Base-by-base conservation (phyloP, 2,113 vertebrate species). In the Edolisoma coerulescens region DNA sequence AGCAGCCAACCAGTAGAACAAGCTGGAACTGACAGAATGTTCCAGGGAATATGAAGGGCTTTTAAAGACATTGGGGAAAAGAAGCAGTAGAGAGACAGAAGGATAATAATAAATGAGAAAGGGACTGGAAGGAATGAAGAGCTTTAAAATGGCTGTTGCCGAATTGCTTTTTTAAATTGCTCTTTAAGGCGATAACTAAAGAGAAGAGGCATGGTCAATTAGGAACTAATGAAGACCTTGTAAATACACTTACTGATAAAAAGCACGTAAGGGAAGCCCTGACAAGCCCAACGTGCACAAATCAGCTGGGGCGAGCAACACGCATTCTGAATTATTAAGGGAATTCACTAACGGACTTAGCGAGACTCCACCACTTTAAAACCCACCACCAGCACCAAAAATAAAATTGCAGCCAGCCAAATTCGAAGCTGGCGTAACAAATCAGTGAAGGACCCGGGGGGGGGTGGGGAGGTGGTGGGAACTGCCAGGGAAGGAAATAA, bases 221-320 rank as follows among this genome's bases (percentile, higher is more conserved):
- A 97, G 95, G 96, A 94, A 96, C 95, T 97, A 97, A 97, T 97
- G 97, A 97, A 97, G 97, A 95, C 95, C 95, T 96, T 97, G 97
- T 97, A 97, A 97, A 97, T 97, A 97, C 87, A 94, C 92, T 97
- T 96, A 94, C 96, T 94, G 97, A 96, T 97, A 97, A 97, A 97
- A 97, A 89, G 79, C 91, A 97, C 59, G 49, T 94, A 94, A 84
- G 95, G 92, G 97, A 96, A 87, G 1, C 52, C 95, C 92, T 91
- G 95, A 95, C 88, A 96, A 96, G 84, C 76, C 82, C 77, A 89
- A 90, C 68, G 18, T 50, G 94, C 59, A 95, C 92, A 91, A 94
- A 96, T 86, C 90, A 93, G 93, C 87, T 0, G 0, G 86, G 83
- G 84, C 4, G 7, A 95, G 54, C 71, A 84, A 59, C 81, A 92